phyloP scores from a whole-genome alignment of 2,888 invertebrate genomes.

The Erynnis tages region DNA sequence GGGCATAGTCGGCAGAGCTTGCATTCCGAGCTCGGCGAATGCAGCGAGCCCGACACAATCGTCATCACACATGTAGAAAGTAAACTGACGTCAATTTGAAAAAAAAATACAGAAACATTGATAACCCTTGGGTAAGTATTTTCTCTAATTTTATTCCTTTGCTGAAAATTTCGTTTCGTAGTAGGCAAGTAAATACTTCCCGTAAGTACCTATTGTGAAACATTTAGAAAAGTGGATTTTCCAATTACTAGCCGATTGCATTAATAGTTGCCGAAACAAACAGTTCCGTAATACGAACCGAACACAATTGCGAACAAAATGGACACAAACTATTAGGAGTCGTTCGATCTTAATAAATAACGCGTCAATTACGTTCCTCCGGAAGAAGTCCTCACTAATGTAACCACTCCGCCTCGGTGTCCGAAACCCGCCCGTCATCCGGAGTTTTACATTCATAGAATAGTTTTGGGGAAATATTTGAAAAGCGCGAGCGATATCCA shows the following conservation, averaged over 20 bases:
- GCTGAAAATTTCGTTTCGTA: too few relatives aligned
- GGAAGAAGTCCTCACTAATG: conserved; percentile 12
- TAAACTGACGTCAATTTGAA: too few relatives aligned
- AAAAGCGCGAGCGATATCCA: conserved; percentile 8
- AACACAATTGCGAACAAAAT: not conserved
- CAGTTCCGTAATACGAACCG: conserved; percentile 30
- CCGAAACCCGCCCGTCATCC: conserved; percentile 5
- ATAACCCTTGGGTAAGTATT: too few relatives aligned
- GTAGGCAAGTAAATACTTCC: too few relatives aligned
- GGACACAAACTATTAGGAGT: not conserved
- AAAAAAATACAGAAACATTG: too few relatives aligned
- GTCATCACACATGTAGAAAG: conserved; percentile 33
- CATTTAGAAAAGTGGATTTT: too few relatives aligned
- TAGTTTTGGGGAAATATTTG: conserved; percentile 16
- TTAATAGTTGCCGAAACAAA: too few relatives aligned
- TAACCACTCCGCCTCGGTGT: not conserved
- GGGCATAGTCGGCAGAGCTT: not conserved
- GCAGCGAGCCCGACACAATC: conserved; percentile 30
- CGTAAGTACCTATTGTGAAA: too few relatives aligned
- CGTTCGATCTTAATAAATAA: conserved; percentile 4
- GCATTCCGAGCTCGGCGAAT: conserved; percentile 22
- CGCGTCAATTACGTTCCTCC: not conserved
- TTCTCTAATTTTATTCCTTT: too few relatives aligned
- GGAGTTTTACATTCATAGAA: conserved; percentile 19
- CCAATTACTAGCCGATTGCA: too few relatives aligned